Base-by-base conservation (phyloP, 2,113 vertebrate genomes). In the Mixornis gularis region DNA sequence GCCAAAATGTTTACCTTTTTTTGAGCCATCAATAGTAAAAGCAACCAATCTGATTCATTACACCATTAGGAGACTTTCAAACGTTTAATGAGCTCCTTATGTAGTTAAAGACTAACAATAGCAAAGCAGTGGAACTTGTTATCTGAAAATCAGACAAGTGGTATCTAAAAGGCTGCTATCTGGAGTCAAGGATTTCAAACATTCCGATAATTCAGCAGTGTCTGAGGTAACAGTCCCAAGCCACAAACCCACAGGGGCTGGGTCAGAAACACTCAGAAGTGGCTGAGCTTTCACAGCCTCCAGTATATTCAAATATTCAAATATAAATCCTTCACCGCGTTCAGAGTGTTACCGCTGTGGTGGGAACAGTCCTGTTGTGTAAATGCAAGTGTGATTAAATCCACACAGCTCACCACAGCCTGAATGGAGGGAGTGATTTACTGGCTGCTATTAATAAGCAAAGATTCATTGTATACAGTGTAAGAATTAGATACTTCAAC, bases 101-200 rank as follows among this genome's bases (percentile, higher is more conserved):
- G 80, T 85, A 56, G 62, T 49, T 74, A 84, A 60, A 83, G 65
- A 69, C 40, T 79, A 69, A 82, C 27, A 58, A 79, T 38, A 1
- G 13, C 63, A 87, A 56, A 84, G 59, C 65, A 82, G 53, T 36
- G 55, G 77, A 73, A 93, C 51, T 62, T 43, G 78, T 79, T 93
- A 87, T 94, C 87, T 71, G 63, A n/a, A 85, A 77, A 96, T 72
- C 66, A 84, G 63, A 73, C 46, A 70, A 90, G 81, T 79, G 87
- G 52, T 72, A 65, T 85, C 90, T 76, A 29, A 58, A 87, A 63
- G 56, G 71, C 30, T 82, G 52, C 65, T 87, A 41, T 89, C 73
- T 49, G 44, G 38, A 85, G 59, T 41, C 81, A 51, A 36, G 68
- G 51, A 79, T 73, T 92, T 82, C 79, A 92, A 85, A 73, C 71